A percentile compares a stretch with the other conserved stretches of the same genome.
Conservation (phyloP, 2,113 vertebrate genomes). For the Rhabdomys dilectus region DNA sequence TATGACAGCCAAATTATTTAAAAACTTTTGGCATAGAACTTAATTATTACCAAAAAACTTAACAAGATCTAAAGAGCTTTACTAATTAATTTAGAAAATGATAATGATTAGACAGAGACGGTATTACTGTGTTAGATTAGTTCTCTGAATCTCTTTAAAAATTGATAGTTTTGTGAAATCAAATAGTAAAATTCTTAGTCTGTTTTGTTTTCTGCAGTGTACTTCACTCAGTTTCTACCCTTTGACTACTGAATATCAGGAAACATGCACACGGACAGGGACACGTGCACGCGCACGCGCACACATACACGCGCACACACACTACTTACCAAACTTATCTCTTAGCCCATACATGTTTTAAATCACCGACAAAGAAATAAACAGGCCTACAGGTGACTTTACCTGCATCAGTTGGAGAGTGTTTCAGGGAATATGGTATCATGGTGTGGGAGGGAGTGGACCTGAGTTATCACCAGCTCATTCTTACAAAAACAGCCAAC, state of each 20-base stretch:
- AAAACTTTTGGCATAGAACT: neutral
- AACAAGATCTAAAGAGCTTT: neutral
- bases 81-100: slow-evolving; percentile 35
- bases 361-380: slow-evolving; percentile 15
- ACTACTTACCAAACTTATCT: neutral
- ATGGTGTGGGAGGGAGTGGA: neutral
- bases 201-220: slow-evolving; percentile 11
- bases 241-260: slow-evolving; percentile 21
- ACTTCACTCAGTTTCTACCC: neutral
- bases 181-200: slow-evolving; percentile 2
- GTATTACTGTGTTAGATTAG: neutral
- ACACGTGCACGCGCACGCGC: neutral
- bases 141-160: slow-evolving; percentile 38
- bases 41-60: neutral
- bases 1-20: neutral
- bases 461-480: neutral
- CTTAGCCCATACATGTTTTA: neutral
- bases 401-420: neutral
- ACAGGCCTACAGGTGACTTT: neutral
- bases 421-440: slow-evolving; percentile 7
- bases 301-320: neutral
- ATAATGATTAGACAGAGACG: neutral
- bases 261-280: neutral
- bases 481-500: slow-evolving; percentile 28
- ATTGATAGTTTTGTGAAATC: neutral